phyloP scores from a whole-genome alignment of 2,888 invertebrate genomes.

The Drosophila sordidapex region DNA sequence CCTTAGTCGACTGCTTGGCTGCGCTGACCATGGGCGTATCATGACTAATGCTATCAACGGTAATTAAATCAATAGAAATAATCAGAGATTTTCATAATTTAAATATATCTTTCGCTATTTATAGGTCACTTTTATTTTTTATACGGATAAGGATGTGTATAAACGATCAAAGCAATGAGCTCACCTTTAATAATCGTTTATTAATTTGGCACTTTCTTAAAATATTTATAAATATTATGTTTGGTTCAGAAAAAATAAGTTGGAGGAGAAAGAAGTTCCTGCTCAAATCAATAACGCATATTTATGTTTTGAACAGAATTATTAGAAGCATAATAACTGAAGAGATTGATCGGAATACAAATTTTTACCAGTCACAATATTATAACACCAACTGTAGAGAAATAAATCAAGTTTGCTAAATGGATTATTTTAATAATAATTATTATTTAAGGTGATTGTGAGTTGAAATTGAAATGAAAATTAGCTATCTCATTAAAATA shows the following conservation, averaged over 20 bases:
- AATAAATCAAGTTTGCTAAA: not conserved
- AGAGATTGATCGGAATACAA: no score
- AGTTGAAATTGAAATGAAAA: not conserved
- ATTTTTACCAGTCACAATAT: no score
- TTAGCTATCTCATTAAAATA: not conserved
- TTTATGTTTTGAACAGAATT: no score
- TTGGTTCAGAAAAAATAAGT: not conserved
- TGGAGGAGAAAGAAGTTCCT: not conserved
- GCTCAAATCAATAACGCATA: no score
- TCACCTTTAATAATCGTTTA: not conserved
- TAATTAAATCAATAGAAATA: not conserved
- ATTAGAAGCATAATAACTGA: not conserved
- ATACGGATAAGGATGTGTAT: not conserved
- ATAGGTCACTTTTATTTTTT: not conserved
- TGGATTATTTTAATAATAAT: not conserved
- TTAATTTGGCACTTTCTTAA: not conserved
- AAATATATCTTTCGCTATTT: not conserved
- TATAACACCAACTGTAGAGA: no score
- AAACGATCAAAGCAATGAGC: rapidly evolving
- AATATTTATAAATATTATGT: not conserved
- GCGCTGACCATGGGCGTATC: conserved; percentile 4
- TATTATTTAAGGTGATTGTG: not conserved
- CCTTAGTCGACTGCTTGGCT: conserved; percentile 21
- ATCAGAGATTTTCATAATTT: not conserved
- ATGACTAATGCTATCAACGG: not conserved